Conservation (phyloP, 2,113 vertebrate genomes). For the Anser brachyrhynchus region DNA sequence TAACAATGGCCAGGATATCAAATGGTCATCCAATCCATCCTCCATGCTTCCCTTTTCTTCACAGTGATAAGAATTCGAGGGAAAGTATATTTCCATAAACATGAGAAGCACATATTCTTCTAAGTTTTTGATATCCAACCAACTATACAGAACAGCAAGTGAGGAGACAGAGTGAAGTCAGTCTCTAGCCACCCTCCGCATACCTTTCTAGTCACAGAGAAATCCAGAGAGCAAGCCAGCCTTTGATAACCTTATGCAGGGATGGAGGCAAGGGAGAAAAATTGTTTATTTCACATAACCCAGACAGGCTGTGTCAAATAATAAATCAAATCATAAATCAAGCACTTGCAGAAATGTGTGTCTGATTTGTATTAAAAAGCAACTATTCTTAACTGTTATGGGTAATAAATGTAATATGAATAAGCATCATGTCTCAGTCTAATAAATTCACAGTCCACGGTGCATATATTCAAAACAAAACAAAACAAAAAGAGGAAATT, state of each 20-base stretch:
- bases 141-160: background rate
- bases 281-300: background rate
- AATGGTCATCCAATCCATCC: background rate
- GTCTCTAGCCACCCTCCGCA: accelerated
- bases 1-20: background rate
- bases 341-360: background rate
- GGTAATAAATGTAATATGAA: background rate
- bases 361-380: background rate
- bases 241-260: background rate
- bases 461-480: background rate
- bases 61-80: background rate
- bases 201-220: background rate
- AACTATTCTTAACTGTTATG: background rate
- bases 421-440: background rate
- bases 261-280: background rate
- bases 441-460: background rate
- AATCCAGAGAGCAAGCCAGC: background rate
- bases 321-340: background rate
- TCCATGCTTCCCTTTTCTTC: background rate
- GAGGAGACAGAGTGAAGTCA: background rate
- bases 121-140: background rate
- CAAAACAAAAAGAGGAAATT: background rate
- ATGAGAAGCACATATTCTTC: background rate
- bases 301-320: background rate
- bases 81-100: background rate